A percentile compares a stretch with the other conserved stretches of the same genome.
phyloP scores from a whole-genome alignment of 2,888 invertebrate genomes.

The Hipparchia sbordonii region DNA sequence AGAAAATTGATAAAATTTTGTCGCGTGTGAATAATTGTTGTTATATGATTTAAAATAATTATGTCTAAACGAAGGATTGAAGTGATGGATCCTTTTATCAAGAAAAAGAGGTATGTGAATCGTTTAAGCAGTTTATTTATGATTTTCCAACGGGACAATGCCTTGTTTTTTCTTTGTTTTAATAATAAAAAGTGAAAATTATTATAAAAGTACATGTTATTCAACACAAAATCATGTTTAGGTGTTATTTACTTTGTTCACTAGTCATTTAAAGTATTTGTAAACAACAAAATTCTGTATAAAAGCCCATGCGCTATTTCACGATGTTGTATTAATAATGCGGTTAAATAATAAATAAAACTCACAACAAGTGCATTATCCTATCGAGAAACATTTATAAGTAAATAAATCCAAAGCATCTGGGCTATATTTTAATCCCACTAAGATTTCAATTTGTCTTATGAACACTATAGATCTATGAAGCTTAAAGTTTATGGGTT shows the following conservation, averaged over 20 bases:
- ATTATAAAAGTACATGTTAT: not conserved
- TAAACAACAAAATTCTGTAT: not conserved
- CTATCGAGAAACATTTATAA: not conserved
- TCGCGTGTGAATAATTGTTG: slow-evolving; percentile 44
- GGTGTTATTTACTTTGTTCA: not conserved
- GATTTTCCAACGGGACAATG: not conserved
- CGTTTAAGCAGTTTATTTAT: not conserved
- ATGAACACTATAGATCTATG: not conserved
- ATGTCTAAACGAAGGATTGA: slow-evolving; percentile 95
- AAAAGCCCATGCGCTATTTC: not conserved
- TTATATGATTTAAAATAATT: slow-evolving; percentile 57
- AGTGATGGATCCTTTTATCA: slow-evolving; percentile 92
- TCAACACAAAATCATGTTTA: not conserved
- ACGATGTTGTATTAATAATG: not conserved
- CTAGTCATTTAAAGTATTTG: not conserved
- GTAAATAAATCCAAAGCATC: too few relatives aligned
- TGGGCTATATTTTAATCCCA: too few relatives aligned
- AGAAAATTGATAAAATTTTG: slow-evolving; percentile 50
- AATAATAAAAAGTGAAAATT: not conserved
- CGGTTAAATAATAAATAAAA: not conserved
- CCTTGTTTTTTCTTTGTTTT: slow-evolving; percentile 30
- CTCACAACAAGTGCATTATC: not conserved
- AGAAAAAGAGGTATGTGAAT: slow-evolving; percentile 86
- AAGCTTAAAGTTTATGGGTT: not conserved
- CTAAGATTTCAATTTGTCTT: not conserved